Evolutionary conservation across 2,113 vertebrate species (phyloP).

Genomic region (Amphiprion ocellaris): DNA sequence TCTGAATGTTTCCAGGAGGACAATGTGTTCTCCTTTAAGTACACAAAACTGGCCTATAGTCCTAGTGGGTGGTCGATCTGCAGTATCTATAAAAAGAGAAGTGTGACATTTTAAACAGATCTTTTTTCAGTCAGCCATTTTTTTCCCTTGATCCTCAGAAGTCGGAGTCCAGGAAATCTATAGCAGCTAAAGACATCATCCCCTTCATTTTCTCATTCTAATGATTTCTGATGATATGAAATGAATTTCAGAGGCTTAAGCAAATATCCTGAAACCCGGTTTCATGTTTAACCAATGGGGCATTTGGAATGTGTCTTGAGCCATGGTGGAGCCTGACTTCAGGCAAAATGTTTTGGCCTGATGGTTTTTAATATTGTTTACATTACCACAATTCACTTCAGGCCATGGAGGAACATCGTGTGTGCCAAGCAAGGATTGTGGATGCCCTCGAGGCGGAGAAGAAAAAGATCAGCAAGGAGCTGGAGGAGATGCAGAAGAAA

Average conservation of each 20-base stretch:
- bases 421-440: constrained; percentile 91
- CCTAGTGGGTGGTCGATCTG: not conserved
- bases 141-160: not conserved
- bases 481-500: constrained; percentile 88
- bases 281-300: constrained; percentile 34
- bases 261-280: constrained; percentile 27
- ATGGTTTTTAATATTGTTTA: constrained; percentile 54
- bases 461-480: constrained; percentile 90
- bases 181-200: constrained; percentile 15
- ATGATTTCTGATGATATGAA: constrained; percentile 27
- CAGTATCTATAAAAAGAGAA: not conserved
- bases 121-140: not conserved
- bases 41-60: not conserved
- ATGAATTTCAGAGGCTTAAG: constrained; percentile 18
- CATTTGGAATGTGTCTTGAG: constrained; percentile 25
- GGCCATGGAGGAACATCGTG: constrained; percentile 91
- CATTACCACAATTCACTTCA: constrained; percentile 66
- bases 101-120: not conserved
- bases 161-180: not conserved
- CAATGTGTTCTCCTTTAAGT: no score
- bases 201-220: constrained; percentile 9
- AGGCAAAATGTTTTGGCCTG: constrained; percentile 21
- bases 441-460: constrained; percentile 95
- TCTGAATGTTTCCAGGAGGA: constrained; percentile 4
- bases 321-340: constrained; percentile 1